These are phyloP conservation scores for Oligia latruncula DNA, from an alignment of 2,888 invertebrate species.

Conservation along the genomic window DNA sequence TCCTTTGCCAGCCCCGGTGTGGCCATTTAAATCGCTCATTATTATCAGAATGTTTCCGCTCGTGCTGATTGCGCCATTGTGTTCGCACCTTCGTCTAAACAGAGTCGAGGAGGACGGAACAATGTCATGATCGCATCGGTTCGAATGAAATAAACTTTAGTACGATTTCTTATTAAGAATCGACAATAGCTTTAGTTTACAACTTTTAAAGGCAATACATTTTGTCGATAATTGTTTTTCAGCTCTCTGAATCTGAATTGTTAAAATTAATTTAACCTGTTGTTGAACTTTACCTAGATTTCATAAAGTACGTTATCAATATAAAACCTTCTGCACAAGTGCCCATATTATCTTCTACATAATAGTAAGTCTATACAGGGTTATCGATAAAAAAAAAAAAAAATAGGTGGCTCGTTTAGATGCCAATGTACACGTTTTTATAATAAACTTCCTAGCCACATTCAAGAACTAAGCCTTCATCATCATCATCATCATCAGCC, in stretches of 20 bases:
- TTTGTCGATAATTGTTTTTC: neutral
- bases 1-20: slow-evolving; percentile 33
- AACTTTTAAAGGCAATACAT: neutral
- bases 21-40: slow-evolving; percentile 52
- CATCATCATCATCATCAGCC: no score
- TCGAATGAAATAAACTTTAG: slow-evolving; percentile 19
- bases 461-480: no score
- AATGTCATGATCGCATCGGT: slow-evolving; percentile 34
- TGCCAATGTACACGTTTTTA: no score
- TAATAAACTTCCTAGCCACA: no score
- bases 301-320: neutral
- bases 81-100: slow-evolving; percentile 41
- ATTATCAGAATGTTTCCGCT: slow-evolving; percentile 56
- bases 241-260: neutral
- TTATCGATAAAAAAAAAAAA: no score
- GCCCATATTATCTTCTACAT: no score
- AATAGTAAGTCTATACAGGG: no score
- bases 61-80: slow-evolving; percentile 64
- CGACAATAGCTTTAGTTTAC: neutral
- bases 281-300: neutral
- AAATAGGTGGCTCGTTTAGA: no score
- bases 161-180: slow-evolving; percentile 6
- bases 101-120: slow-evolving; percentile 4
- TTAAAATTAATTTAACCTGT: neutral
- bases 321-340: neutral